Conservation (phyloP, 2,113 vertebrate species). For the Syrrhaptes paradoxus region DNA sequence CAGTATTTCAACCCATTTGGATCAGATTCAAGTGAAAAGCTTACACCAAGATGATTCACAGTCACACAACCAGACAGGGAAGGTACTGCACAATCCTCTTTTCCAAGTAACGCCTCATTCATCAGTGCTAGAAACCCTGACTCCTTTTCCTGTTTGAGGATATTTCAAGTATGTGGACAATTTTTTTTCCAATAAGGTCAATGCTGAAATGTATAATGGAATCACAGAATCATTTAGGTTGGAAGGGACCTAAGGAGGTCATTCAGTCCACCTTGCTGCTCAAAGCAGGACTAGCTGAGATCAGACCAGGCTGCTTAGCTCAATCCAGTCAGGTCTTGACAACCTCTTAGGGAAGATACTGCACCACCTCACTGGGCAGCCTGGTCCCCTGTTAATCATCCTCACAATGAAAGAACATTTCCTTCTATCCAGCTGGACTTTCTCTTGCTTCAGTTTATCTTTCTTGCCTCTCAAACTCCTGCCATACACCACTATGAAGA, state of each 20-base stretch:
- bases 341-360: background rate
- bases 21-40: background rate
- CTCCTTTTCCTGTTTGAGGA: background rate
- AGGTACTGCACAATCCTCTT: background rate
- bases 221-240: background rate
- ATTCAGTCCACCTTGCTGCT: background rate
- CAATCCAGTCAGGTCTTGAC: background rate
- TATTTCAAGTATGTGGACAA: background rate
- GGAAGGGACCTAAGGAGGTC: background rate
- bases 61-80: background rate
- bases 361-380: background rate
- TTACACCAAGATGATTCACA: background rate
- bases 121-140: background rate
- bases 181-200: background rate
- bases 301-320: background rate
- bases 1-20: background rate
- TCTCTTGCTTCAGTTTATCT: background rate
- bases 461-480: background rate
- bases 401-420: background rate
- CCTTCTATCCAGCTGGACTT: background rate
- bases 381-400: background rate
- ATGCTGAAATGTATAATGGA: background rate
- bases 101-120: background rate
- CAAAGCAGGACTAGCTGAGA: background rate
- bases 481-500: background rate